Percentiles rank a stretch among this genome's conserved stretches.
phyloP scores from a whole-genome alignment of 2,113 vertebrate genomes.

The Manacus vitellinus region DNA sequence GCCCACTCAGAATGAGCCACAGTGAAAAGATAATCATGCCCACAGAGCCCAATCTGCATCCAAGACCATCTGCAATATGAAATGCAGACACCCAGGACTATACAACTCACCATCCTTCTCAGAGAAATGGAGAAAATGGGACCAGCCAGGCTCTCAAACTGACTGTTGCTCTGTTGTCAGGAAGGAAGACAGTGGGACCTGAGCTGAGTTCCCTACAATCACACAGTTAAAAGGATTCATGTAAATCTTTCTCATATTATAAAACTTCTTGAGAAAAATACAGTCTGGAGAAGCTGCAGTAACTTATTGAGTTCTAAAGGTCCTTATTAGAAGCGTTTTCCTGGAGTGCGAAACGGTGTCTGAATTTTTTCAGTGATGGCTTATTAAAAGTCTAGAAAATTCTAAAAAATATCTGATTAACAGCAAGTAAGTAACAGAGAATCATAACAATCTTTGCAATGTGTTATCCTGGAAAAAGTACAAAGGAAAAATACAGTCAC shows the following conservation, averaged over 20 bases:
- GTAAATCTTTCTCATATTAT: not conserved
- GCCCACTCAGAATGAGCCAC: not conserved
- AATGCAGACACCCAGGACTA: not conserved
- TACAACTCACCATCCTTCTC: not conserved
- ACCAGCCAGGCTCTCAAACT: not conserved
- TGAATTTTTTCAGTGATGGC: not conserved
- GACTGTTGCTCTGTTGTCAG: not conserved
- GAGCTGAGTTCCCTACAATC: not conserved
- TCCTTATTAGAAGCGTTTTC: rapidly evolving
- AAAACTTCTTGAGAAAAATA: not conserved
- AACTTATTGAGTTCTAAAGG: not conserved
- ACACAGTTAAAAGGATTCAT: not conserved
- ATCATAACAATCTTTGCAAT: not conserved
- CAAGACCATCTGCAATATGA: not conserved
- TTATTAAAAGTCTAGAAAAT: not conserved
- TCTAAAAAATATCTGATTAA: not conserved
- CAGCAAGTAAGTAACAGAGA: not conserved
- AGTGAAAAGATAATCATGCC: not conserved
- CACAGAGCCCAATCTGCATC: not conserved
- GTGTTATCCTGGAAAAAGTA: not conserved
- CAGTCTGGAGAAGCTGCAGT: not conserved
- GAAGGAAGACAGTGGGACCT: not conserved
- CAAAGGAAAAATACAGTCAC: not conserved
- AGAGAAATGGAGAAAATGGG: rapidly evolving
- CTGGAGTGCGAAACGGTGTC: not conserved